phyloP scores from a whole-genome alignment of 2,113 vertebrate genomes.

The Orthonyx spaldingii region DNA sequence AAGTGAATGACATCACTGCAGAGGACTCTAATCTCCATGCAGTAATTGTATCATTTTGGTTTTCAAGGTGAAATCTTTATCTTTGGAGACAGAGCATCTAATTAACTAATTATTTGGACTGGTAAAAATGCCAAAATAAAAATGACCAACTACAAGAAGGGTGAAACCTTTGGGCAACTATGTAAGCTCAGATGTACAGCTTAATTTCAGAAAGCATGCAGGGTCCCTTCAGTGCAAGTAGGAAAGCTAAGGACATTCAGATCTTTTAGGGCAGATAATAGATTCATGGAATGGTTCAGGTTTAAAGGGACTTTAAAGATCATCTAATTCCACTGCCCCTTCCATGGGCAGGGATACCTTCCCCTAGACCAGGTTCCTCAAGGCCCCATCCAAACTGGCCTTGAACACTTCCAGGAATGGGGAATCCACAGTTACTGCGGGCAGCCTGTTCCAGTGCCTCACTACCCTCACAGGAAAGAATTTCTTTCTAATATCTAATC shows the following conservation, averaged over 20 bases:
- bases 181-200: background rate
- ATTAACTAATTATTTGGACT: slow-evolving; percentile 39
- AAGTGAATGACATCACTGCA: slow-evolving; percentile 37
- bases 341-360: background rate
- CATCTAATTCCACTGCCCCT: background rate
- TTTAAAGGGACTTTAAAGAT: background rate
- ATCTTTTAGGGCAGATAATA: background rate
- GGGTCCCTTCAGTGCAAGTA: background rate
- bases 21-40: slow-evolving; percentile 25
- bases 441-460: background rate
- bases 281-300: background rate
- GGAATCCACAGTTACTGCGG: background rate
- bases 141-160: background rate
- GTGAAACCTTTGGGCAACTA: background rate
- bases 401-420: background rate
- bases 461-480: background rate
- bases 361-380: background rate
- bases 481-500: background rate
- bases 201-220: background rate
- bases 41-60: slow-evolving; percentile 23
- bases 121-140: slow-evolving; percentile 21
- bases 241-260: background rate
- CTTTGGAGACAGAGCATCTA: slow-evolving; percentile 7
- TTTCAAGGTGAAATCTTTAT: slow-evolving; percentile 50
- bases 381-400: background rate